Evolutionary conservation across 92 coral and sea anemone genomes (phyloP).

Genomic region (Virgularia gustaviana): DNA sequence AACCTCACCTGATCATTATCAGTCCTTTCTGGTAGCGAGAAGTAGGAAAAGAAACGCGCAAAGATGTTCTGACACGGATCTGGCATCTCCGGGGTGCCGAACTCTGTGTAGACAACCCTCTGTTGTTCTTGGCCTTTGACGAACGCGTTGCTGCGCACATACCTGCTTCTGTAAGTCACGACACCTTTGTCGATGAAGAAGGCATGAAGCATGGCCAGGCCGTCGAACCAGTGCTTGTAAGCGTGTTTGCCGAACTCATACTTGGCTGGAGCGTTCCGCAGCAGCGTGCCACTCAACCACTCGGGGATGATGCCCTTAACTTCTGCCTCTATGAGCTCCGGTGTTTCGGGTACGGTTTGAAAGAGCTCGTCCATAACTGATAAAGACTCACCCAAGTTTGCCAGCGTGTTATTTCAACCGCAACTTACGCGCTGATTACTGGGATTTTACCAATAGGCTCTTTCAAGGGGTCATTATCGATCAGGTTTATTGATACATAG

Average conservation of each 20-base stretch:
- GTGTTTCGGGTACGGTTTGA: constrained; percentile 75
- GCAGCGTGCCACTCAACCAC: constrained; percentile 85
- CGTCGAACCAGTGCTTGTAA: constrained; percentile 98
- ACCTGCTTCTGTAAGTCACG: constrained; percentile 80
- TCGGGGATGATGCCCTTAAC: constrained; percentile 68
- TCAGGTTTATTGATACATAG: too few species aligned
- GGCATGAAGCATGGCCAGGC: constrained; percentile 82
- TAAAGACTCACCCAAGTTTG: constrained; percentile 4
- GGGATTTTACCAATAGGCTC: background rate
- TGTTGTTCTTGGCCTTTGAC: constrained; percentile 62
- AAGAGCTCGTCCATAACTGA: constrained; percentile 95
- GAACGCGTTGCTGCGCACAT: constrained; percentile 79
- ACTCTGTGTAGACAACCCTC: constrained; percentile 85
- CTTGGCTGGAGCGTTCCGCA: constrained; percentile 95
- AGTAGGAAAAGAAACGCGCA: constrained; percentile 89
- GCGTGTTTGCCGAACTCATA: constrained; percentile 81
- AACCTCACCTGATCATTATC: constrained; percentile 87
- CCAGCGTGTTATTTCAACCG: background rate
- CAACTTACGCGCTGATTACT: background rate
- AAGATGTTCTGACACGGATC: constrained; percentile 97
- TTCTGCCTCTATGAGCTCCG: constrained; percentile 66
- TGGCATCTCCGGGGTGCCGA: constrained; percentile 87
- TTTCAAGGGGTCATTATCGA: background rate
- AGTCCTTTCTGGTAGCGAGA: constrained; percentile 82
- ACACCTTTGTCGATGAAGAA: constrained; percentile 78